Evolutionary conservation across 2,113 vertebrate species (phyloP).

Genomic region (Gallinago undulata): DNA sequence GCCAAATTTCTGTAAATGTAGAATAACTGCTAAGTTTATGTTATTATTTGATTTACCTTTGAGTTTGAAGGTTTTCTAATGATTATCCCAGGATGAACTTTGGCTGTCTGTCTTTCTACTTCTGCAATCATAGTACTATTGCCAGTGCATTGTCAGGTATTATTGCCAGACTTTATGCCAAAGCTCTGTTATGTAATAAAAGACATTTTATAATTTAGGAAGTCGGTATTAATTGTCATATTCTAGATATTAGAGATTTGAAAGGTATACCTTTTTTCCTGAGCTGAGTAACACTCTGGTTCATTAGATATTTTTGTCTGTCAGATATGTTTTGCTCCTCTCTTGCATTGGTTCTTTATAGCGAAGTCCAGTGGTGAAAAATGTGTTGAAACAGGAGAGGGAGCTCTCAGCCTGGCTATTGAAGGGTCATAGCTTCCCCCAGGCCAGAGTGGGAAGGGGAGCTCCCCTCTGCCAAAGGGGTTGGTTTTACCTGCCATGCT

Average conservation of each 20-base stretch:
- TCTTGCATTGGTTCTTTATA: background rate
- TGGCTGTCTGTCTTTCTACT: background rate
- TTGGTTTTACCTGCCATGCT: background rate
- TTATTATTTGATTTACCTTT: background rate
- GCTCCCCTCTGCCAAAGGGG: background rate
- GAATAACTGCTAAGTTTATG: accelerated
- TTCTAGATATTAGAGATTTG: background rate
- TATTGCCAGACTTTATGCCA: background rate
- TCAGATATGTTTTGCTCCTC: background rate
- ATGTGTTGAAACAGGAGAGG: conserved; percentile 1
- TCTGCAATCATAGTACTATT: accelerated
- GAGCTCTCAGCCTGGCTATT: conserved; percentile 8
- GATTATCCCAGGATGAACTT: background rate
- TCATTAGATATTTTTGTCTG: background rate
- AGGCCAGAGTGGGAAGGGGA: background rate
- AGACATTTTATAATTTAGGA: background rate
- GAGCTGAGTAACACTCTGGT: background rate
- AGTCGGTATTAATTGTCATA: background rate
- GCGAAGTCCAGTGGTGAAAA: background rate
- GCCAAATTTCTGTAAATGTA: background rate
- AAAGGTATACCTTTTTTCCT: accelerated
- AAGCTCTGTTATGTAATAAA: background rate
- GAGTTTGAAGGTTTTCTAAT: background rate
- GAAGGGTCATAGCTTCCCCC: background rate
- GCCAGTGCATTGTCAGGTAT: accelerated